Percentiles rank a stretch among this genome's conserved stretches.
phyloP scores from a whole-genome alignment of 2,888 invertebrate species.

The Limenitis camilla region DNA sequence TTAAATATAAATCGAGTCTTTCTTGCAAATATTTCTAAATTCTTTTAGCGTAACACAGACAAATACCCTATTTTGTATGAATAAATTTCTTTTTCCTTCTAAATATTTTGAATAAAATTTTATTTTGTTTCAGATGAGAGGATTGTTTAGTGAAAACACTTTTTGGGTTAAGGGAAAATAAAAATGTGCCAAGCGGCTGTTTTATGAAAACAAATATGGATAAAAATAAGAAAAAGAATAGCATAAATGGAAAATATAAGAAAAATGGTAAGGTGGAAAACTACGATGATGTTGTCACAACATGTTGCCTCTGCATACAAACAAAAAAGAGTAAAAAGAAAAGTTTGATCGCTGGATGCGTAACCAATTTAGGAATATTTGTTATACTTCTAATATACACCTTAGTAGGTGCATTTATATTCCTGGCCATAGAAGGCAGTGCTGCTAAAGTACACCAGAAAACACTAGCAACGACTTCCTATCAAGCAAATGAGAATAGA shows the following conservation, averaged over 20 bases:
- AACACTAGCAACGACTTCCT: conserved; percentile 65
- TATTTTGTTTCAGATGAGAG: conserved; percentile 9
- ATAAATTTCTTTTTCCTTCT: background rate
- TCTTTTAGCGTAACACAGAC: background rate
- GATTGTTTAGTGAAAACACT: background rate
- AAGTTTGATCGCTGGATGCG: conserved; percentile 76
- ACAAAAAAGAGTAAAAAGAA: conserved; percentile 68
- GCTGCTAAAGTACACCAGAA: conserved; percentile 69
- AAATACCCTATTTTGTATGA: background rate
- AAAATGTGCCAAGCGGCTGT: conserved; percentile 16
- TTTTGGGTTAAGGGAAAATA: background rate
- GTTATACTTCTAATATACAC: conserved; percentile 87
- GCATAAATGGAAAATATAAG: conserved; percentile 63
- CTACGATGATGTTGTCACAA: conserved; percentile 60
- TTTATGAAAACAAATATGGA: conserved; percentile 52
- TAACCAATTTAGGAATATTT: conserved; percentile 89
- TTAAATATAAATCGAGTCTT: conserved; percentile 13
- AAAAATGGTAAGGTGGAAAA: conserved; percentile 58
- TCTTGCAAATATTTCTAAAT: background rate
- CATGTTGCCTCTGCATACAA: conserved; percentile 67
- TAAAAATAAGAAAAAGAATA: conserved; percentile 64
- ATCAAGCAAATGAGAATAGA: conserved; percentile 54
- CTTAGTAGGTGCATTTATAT: conserved; percentile 83
- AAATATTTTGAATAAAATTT: background rate
- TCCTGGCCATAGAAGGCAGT: conserved; percentile 87